These are phyloP conservation scores for Petrosia ficiformis DNA, from an alignment of 37 sponge, comb jelly and placozoan species.

Conservation along the genomic window DNA sequence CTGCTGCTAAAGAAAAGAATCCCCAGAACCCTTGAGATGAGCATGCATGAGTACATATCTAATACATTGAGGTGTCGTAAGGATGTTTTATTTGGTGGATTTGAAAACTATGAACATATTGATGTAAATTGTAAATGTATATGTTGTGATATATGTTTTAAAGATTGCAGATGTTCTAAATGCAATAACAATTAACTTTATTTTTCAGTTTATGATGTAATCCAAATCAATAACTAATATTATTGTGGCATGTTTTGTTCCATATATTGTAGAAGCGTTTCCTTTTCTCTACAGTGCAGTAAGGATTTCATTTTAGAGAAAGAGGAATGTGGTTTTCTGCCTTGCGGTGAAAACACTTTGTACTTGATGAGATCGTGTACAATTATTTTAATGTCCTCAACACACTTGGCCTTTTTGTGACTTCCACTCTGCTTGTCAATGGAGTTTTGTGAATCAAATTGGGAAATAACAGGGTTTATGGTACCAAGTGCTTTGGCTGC, in stretches of 20 bases:
- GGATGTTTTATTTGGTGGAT: background rate
- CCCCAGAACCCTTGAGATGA: background rate
- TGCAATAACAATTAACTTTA: no score
- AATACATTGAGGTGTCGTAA: background rate
- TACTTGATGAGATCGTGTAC: background rate
- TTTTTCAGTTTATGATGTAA: no score
- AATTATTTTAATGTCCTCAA: background rate
- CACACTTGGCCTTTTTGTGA: background rate
- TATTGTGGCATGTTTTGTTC: no score
- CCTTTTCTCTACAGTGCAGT: no score
- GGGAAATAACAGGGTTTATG: background rate
- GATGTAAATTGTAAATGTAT: conserved; percentile 7
- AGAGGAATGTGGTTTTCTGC: background rate
- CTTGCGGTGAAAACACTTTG: background rate
- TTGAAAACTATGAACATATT: background rate
- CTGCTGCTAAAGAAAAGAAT: background rate
- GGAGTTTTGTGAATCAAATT: conserved; percentile 4
- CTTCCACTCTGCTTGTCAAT: background rate
- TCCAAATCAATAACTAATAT: no score
- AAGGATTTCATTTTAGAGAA: no score
- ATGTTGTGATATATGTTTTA: conserved; percentile 14
- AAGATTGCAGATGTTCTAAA: background rate
- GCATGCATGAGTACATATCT: background rate
- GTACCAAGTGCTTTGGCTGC: conserved; percentile 8
- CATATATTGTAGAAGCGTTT: no score